Conservation (phyloP, 2,113 vertebrate genomes). For the Oryzias melastigma region DNA sequence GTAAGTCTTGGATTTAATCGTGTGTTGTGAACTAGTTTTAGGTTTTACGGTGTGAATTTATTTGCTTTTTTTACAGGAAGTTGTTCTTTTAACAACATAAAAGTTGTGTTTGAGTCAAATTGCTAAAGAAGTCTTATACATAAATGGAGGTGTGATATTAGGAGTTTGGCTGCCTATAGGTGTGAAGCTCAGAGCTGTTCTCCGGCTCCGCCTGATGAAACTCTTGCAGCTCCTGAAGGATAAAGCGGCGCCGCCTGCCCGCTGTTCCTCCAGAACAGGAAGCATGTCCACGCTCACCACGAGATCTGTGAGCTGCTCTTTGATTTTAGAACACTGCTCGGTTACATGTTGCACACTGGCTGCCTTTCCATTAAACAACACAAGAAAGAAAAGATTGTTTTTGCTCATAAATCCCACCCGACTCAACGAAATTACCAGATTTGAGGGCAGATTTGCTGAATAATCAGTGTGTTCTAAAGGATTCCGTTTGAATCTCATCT, state of each 20-base stretch:
- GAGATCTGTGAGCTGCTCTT: neutral
- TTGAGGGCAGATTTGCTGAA: too few relatives aligned
- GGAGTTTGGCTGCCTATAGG: too few relatives aligned
- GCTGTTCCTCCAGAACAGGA: neutral
- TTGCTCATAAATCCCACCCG: neutral
- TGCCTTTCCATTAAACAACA: neutral
- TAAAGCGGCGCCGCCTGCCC: constrained; percentile 1
- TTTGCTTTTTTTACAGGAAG: too few relatives aligned
- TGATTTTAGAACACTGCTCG: neutral
- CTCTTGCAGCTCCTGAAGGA: constrained; percentile 4
- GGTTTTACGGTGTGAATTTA: too few relatives aligned
- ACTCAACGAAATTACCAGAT: neutral
- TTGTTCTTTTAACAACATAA: too few relatives aligned
- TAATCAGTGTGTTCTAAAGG: too few relatives aligned
- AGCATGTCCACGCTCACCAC: neutral
- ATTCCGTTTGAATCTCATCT: too few relatives aligned
- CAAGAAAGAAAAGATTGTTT: neutral
- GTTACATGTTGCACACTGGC: neutral
- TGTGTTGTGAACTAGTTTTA: too few relatives aligned
- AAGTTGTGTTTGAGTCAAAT: too few relatives aligned
- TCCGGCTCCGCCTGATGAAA: constrained; percentile 7
- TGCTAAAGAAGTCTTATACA: too few relatives aligned
- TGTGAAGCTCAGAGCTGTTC: neutral
- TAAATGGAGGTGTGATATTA: too few relatives aligned
- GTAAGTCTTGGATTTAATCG: too few relatives aligned